These are phyloP conservation scores for Orthosia gracilis DNA, from an alignment of 2,888 invertebrate species.

Conservation along the genomic window DNA sequence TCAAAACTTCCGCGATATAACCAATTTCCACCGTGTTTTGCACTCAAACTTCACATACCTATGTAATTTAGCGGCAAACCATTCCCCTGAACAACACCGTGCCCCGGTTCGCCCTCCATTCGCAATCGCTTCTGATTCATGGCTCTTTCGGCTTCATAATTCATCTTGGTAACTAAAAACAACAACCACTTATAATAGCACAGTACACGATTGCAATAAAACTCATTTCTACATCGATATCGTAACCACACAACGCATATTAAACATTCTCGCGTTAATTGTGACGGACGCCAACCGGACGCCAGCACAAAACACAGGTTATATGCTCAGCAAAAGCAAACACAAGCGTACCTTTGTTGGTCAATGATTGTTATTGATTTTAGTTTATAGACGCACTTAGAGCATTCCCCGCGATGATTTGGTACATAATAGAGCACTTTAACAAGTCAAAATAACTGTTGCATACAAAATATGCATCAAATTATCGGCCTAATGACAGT, in stretches of 20 bases:
- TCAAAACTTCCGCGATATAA: conserved; percentile 34
- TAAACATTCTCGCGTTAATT: conserved; percentile 82
- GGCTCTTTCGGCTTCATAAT: conserved; percentile 90
- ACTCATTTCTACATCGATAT: conserved; percentile 75
- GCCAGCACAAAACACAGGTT: conserved; percentile 91
- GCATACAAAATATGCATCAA: conserved; percentile 90
- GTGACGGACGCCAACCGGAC: conserved; percentile 91
- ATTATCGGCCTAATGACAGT: conserved; percentile 90
- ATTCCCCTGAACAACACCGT: conserved; percentile 89
- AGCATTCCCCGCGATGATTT: conserved; percentile 84
- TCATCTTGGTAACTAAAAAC: conserved; percentile 90
- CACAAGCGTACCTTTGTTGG: conserved; percentile 92
- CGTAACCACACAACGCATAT: conserved; percentile 76
- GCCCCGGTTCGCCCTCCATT: conserved; percentile 90
- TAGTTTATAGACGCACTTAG: conserved; percentile 88
- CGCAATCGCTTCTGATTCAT: conserved; percentile 90
- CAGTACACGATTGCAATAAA: conserved; percentile 68
- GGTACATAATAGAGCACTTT: conserved; percentile 88
- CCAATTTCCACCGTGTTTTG: conserved; percentile 67
- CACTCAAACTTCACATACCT: conserved; percentile 76
- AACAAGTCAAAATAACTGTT: conserved; percentile 88
- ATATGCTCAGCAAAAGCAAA: conserved; percentile 88
- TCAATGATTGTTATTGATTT: conserved; percentile 91
- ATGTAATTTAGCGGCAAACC: conserved; percentile 90
- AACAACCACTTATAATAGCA: conserved; percentile 77